Conservation (phyloP, 92 coral and sea anemone genomes). For the Palythoa grandis region DNA sequence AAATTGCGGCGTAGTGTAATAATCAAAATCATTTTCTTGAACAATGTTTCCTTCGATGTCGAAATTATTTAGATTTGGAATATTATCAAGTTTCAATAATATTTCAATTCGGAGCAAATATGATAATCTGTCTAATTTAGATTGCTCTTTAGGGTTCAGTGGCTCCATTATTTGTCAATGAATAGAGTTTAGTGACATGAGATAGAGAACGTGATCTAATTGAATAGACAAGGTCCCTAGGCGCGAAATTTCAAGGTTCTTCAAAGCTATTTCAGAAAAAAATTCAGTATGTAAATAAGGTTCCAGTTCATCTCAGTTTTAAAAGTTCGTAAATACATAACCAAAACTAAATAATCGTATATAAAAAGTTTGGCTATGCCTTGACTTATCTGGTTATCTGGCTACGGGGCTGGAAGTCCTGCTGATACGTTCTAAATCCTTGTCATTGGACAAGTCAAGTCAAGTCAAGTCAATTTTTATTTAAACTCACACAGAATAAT, state of each 20-base stretch:
- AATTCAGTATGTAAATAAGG: background rate
- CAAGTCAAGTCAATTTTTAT: no score
- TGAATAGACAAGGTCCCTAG: background rate
- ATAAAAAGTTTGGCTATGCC: slow-evolving; percentile 1
- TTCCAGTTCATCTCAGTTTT: background rate
- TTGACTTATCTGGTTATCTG: slow-evolving; percentile 12
- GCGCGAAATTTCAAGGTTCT: background rate
- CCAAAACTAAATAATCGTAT: background rate
- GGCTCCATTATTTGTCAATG: slow-evolving; percentile 17
- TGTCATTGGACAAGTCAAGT: background rate
- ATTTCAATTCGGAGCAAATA: no score
- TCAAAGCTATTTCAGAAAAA: background rate
- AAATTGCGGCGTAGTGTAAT: slow-evolving; percentile 6
- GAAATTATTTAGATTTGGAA: background rate
- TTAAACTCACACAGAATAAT: no score
- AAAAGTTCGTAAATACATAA: background rate
- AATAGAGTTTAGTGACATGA: background rate
- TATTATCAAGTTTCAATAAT: no score
- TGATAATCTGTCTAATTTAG: no score
- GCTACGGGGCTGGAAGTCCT: background rate
- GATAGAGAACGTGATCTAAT: slow-evolving; percentile 11
- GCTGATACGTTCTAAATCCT: background rate
- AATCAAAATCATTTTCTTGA: slow-evolving; percentile 13
- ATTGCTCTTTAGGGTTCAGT: background rate
- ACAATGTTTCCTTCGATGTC: background rate